Conservation (phyloP, 2,113 vertebrate species). For the Zosterops borbonicus region DNA sequence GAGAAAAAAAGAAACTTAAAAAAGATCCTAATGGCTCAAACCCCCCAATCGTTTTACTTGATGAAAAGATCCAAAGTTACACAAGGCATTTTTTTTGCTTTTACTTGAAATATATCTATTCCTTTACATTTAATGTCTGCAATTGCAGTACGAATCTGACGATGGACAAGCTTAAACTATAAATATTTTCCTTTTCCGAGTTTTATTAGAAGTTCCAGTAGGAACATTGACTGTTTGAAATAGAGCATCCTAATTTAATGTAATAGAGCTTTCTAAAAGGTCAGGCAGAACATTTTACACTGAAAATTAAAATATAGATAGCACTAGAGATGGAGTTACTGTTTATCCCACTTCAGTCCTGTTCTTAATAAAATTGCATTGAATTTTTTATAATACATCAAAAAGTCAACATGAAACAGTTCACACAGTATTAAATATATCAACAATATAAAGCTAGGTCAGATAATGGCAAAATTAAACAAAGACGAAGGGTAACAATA, state of each 20-base stretch:
- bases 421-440: conserved; percentile 45
- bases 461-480: conserved; percentile 40
- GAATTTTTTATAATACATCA: conserved; percentile 41
- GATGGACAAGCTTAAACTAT: conserved; percentile 3
- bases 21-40: neutral
- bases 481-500: conserved; percentile 43
- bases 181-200: conserved; percentile 47
- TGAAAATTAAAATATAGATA: conserved; percentile 53
- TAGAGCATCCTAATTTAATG: neutral
- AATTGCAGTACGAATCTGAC: neutral
- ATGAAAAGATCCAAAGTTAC: neutral
- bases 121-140: neutral
- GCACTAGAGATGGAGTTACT: neutral
- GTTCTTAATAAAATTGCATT: conserved; percentile 31
- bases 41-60: neutral
- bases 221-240: neutral
- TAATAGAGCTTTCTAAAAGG: conserved; percentile 47
- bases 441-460: conserved; percentile 39
- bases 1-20: neutral
- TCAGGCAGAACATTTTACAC: conserved; percentile 44
- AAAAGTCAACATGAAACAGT: conserved; percentile 41
- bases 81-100: neutral
- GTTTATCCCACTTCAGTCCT: conserved; percentile 36
- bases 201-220: conserved; percentile 16
- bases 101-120: neutral